Evolutionary conservation across 2,888 invertebrate genomes (phyloP).

Genomic region (Drosophila flavopinicola): DNA sequence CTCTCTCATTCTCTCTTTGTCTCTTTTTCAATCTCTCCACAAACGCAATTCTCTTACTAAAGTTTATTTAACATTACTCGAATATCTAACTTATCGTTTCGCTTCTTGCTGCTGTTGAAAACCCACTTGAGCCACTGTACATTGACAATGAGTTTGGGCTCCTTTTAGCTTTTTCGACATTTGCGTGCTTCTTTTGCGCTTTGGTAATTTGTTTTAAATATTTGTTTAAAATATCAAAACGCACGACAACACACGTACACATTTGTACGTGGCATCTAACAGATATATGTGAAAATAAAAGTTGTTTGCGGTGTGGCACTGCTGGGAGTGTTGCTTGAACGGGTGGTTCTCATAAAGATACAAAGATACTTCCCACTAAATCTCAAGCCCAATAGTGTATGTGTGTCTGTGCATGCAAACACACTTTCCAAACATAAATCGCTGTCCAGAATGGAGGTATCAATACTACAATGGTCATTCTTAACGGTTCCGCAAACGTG

Average conservation of each 20-base stretch:
- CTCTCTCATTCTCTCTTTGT: too few species aligned
- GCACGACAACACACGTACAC: slow-evolving; percentile 73
- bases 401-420: slow-evolving; percentile 9
- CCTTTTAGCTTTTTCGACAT: slow-evolving; percentile 48
- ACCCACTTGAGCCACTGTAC: slow-evolving; percentile 29
- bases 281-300: slow-evolving; percentile 78
- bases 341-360: slow-evolving; percentile 58
- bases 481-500: slow-evolving; percentile 71
- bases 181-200: slow-evolving; percentile 68
- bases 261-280: slow-evolving; percentile 77
- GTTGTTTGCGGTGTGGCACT: slow-evolving; percentile 56
- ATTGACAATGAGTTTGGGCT: slow-evolving; percentile 15
- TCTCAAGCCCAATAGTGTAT: too few species aligned
- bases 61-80: too few species aligned
- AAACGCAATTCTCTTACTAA: too few species aligned
- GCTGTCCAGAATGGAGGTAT: slow-evolving; percentile 28
- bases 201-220: slow-evolving; percentile 79
- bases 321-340: slow-evolving; percentile 35
- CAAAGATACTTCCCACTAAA: slow-evolving; percentile 35
- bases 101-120: neutral
- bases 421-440: slow-evolving; percentile 34
- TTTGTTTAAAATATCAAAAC: slow-evolving; percentile 77
- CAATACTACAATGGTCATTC: slow-evolving; percentile 34
- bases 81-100: neutral
- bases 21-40: too few species aligned